Evolutionary conservation across 2,888 invertebrate species (phyloP).

Genomic region (Ochropacha duplaris): DNA sequence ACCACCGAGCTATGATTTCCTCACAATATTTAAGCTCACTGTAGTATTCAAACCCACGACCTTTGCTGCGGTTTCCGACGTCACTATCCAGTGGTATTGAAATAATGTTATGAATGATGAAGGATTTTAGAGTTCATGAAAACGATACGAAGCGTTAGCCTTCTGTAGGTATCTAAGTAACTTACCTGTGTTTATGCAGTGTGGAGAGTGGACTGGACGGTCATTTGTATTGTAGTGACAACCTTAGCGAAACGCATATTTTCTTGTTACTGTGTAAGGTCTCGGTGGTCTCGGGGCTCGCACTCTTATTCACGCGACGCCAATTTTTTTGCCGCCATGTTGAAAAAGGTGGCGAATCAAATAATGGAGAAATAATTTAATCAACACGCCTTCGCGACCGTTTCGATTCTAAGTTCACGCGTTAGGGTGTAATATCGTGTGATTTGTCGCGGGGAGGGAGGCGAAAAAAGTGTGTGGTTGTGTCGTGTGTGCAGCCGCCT

Average conservation of each 20-base stretch:
- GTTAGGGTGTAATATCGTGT: conserved; percentile 57
- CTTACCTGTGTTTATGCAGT: not conserved
- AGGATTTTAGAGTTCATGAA: too few species aligned
- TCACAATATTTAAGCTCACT: too few species aligned
- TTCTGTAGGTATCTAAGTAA: too few species aligned
- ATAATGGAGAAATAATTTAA: conserved; percentile 81
- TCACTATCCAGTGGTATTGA: too few species aligned
- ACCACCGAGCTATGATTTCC: too few species aligned
- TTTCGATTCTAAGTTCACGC: conserved; percentile 46
- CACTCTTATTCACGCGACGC: conserved; percentile 31
- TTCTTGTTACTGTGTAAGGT: conserved; percentile 8
- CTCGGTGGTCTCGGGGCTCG: conserved; percentile 11
- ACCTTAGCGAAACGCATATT: conserved; percentile 15
- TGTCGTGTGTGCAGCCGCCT: conserved; percentile 68
- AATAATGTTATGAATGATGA: too few species aligned
- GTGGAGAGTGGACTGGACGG: not conserved
- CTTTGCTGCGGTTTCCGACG: too few species aligned
- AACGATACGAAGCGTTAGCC: too few species aligned
- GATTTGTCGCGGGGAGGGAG: conserved; percentile 46
- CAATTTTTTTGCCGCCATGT: conserved; percentile 72
- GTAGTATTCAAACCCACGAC: too few species aligned
- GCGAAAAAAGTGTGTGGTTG: conserved; percentile 64
- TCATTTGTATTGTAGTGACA: conserved; percentile 3
- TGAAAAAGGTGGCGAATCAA: conserved; percentile 80
- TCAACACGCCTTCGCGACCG: conserved; percentile 42